phyloP scores from a whole-genome alignment of 2,888 invertebrate species.

The Cloeon dipterum region DNA sequence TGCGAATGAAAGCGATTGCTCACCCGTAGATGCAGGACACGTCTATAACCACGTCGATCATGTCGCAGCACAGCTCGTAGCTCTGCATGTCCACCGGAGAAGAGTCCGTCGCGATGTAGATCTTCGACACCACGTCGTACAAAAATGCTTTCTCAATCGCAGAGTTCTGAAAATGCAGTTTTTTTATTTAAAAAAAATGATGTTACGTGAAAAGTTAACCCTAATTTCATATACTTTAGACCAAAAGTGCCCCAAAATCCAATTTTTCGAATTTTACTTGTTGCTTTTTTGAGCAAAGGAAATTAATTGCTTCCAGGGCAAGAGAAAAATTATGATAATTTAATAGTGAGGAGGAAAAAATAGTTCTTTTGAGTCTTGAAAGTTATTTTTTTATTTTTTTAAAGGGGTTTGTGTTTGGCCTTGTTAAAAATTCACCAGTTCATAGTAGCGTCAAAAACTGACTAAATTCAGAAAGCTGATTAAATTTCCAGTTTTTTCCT shows the following conservation, averaged over 20 bases:
- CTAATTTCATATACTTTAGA: too few species aligned
- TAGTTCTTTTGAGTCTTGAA: too few species aligned
- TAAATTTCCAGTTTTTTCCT: too few species aligned
- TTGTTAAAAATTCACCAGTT: neutral
- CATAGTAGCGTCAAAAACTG: neutral
- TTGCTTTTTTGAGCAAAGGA: too few species aligned
- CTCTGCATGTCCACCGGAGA: constrained; percentile 99
- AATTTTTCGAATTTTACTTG: too few species aligned
- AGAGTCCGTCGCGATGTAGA: constrained; percentile 99
- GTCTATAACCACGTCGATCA: constrained; percentile 99
- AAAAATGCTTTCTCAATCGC: constrained; percentile 98
- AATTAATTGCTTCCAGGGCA: too few species aligned
- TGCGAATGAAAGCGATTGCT: constrained; percentile 10
- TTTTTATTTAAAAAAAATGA: constrained; percentile 15
- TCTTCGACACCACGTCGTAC: constrained; percentile 97
- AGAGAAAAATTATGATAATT: too few species aligned
- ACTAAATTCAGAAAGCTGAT: too few species aligned
- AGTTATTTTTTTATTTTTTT: too few species aligned
- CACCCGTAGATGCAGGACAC: constrained; percentile 95
- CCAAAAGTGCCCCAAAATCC: too few species aligned
- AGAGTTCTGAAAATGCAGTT: constrained; percentile 93
- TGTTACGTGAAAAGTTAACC: constrained; percentile 7
- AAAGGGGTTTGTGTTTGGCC: too few species aligned
- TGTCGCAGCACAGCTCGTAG: constrained; percentile 98
- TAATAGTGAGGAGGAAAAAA: too few species aligned